These are phyloP conservation scores for Campylomormyrus tamandua DNA, from an alignment of 2,113 vertebrate genomes.

Conservation along the genomic window DNA sequence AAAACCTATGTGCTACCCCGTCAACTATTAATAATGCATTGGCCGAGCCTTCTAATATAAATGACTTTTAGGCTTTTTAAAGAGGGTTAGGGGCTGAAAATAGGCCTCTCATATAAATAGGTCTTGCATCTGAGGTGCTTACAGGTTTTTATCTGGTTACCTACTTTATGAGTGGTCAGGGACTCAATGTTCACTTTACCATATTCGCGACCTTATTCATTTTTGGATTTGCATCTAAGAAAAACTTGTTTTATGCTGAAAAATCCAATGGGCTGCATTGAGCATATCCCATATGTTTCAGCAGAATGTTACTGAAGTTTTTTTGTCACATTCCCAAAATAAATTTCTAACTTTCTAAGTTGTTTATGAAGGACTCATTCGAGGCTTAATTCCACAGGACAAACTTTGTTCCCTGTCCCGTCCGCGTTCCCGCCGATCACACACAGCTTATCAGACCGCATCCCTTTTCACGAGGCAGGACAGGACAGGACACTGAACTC, in stretches of 20 bases:
- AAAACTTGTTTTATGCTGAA: neutral
- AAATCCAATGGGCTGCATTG: neutral
- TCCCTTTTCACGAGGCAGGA: neutral
- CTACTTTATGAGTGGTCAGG: neutral
- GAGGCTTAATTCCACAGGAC: neutral
- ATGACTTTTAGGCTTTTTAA: conserved; percentile 16
- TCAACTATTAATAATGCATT: conserved; percentile 26
- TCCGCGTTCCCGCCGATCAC: neutral
- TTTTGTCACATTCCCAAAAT: neutral
- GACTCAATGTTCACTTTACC: neutral
- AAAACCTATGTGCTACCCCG: conserved; percentile 17
- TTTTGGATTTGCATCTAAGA: neutral
- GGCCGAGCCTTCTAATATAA: conserved; percentile 17
- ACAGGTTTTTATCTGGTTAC: neutral
- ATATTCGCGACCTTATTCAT: neutral
- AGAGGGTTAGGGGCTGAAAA: conserved; percentile 19
- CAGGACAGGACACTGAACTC: neutral
- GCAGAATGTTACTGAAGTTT: neutral
- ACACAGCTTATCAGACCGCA: neutral
- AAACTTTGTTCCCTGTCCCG: neutral
- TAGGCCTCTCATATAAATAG: neutral
- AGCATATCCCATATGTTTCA: neutral
- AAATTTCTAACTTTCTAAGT: neutral
- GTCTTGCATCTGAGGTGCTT: neutral
- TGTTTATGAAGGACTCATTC: neutral